Evolutionary conservation across 2,113 vertebrate species (phyloP), one percentile per base, ranked within the genome.

Genomic region (Silurus glanis): DNA sequence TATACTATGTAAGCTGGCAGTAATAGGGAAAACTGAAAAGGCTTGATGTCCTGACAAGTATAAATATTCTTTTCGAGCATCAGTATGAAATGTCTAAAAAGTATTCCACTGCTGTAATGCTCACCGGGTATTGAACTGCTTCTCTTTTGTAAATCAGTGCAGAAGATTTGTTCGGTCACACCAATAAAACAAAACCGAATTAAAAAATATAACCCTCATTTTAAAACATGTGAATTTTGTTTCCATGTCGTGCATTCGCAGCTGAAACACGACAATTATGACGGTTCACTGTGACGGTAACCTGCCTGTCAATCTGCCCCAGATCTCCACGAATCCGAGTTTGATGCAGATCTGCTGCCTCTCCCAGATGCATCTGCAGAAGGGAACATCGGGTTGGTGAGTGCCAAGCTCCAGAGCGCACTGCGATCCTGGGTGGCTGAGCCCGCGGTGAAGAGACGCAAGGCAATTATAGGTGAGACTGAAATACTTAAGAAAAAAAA

Each of bases 381-480:
- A 64, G 93, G 90, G 83, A 94, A 86, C 64, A 91, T 91, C 6
- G 96, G 97, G n/a, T 96, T 97, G 84, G 94, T 99, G 86, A 97
- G 97, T 80, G 91, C 91, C 1, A 95, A 93, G 53, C 95, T 99
- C 4, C 97, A 97, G 86, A 95, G 95, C 90, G 92, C 94, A 58
- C 94, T 99, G 75, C 95, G 96, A 55, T 93, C 93, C 88, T 97
- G 97, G 92, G 96, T 96, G 47, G 94, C 97, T 83, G 96, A 96
- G 93, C 97, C 97, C 0, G 96, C 94, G 0, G 95, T 98, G 92
- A 95, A 96, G 91, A 96, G 92, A 83, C 95, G 96, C 83, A 97
- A 96, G 93, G 90, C 95, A 62, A 94, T 98, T 55, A 92, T 98
- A 79, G 97, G 97, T 99, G 91, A 97, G 97, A 6, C 25, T 58